These are phyloP conservation scores for Poecilia wingei DNA, from an alignment of 2,797 vertebrate species.

Conservation along the genomic window DNA sequence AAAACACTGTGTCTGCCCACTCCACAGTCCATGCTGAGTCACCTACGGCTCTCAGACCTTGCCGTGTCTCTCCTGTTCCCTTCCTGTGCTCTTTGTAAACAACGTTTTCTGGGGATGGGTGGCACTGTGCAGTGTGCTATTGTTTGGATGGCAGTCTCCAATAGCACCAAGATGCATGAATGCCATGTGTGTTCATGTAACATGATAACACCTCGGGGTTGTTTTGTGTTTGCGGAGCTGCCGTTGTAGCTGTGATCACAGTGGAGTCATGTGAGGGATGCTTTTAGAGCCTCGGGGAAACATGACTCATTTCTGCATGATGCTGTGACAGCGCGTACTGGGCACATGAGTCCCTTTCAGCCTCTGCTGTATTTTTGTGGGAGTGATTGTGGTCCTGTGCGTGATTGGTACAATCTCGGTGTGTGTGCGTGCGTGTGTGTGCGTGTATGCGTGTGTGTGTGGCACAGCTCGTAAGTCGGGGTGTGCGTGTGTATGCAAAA, in stretches of 20 bases:
- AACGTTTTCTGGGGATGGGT: slow-evolving; percentile 51
- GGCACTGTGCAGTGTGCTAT: slow-evolving; percentile 10
- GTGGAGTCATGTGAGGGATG: slow-evolving; percentile 59
- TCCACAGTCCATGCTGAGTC: slow-evolving; percentile 68
- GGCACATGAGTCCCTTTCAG: slow-evolving; percentile 61
- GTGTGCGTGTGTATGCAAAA: slow-evolving; percentile 31
- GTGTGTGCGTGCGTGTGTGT: slow-evolving; percentile 19
- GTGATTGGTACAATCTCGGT: slow-evolving; percentile 36
- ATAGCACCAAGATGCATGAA: slow-evolving; percentile 19
- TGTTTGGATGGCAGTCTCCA: slow-evolving; percentile 31
- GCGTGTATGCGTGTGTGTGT: slow-evolving; percentile 19
- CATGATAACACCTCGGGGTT: slow-evolving; percentile 7
- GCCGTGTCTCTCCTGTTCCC: slow-evolving; percentile 51
- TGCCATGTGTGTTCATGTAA: slow-evolving; percentile 20
- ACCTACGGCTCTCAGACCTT: slow-evolving; percentile 59
- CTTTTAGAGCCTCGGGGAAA: slow-evolving; percentile 45
- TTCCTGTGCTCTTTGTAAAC: slow-evolving; percentile 62
- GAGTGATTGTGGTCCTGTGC: slow-evolving; percentile 54
- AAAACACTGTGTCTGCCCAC: slow-evolving; percentile 43
- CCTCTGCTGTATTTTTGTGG: slow-evolving; percentile 52
- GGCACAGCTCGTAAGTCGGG: slow-evolving; percentile 5
- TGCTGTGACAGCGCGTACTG: slow-evolving; percentile 63
- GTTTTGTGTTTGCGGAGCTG: slow-evolving; percentile 20
- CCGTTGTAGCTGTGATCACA: slow-evolving; percentile 38
- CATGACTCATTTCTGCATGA: slow-evolving; percentile 65